Conservation (phyloP, 2,888 invertebrate genomes). For the Calameuta filiformis region DNA sequence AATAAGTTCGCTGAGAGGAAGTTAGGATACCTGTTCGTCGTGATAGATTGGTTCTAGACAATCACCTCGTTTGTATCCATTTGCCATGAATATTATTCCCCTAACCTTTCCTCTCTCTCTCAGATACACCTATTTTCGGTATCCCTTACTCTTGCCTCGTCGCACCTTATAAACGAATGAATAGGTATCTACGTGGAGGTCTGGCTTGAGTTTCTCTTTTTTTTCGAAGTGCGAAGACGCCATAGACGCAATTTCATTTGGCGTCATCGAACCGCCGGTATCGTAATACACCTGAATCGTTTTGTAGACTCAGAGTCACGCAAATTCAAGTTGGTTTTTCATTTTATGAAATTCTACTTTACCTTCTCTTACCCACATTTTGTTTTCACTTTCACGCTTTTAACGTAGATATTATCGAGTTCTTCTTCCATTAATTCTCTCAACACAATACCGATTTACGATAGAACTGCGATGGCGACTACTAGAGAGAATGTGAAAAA, state of each 20-base stretch:
- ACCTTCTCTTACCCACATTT: background rate
- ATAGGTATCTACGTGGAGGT: background rate
- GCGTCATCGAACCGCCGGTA: background rate
- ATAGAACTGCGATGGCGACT: background rate
- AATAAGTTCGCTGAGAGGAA: slow-evolving; percentile 17
- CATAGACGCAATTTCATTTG: background rate
- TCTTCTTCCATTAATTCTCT: background rate
- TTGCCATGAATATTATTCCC: slow-evolving; percentile 56
- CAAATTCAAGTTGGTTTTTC: background rate
- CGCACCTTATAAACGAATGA: background rate
- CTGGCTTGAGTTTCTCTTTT: background rate
- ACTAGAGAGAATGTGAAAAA: slow-evolving; percentile 7
- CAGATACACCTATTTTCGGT: slow-evolving; percentile 1
- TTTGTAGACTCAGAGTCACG: background rate
- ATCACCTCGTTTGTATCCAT: slow-evolving; percentile 60
- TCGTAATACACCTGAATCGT: background rate
- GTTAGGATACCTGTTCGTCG: slow-evolving; percentile 20
- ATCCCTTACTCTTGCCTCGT: background rate
- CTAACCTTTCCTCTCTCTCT: slow-evolving; percentile 10
- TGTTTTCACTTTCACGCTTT: background rate
- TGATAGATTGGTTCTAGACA: slow-evolving; percentile 55
- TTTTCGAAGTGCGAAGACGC: background rate
- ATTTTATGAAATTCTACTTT: background rate
- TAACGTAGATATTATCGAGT: background rate
- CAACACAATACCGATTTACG: background rate